Evolutionary conservation across 1,140 invertebrate species (phyloP), one percentile per base, ranked within the genome.

Genomic region (Rhizoglyphus robini): DNA sequence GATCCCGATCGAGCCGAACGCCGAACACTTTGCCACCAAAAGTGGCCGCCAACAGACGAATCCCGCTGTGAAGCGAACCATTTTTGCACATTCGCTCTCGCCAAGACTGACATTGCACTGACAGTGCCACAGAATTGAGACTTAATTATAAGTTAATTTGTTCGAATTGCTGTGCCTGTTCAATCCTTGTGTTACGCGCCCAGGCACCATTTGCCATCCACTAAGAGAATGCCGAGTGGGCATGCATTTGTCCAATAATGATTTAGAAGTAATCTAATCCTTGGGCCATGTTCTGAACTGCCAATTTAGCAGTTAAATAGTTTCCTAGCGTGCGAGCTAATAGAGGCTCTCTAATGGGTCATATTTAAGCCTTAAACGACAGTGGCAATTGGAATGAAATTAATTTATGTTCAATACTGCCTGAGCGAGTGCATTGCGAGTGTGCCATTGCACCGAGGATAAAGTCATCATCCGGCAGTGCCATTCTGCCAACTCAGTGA

Each of bases 301-400:
- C 51, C 51, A 54, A 54, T 54, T 54, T 54, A 54, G 51, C 51
- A 54, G 51, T 54, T 54, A 54, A 54, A 54, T 54, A 54, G 51
- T 54, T 54, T 54, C 51, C 51, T 54, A 54, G 51, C 51, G 51
- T 54, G 51, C 20, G 8, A 8, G 51, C 23, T 54, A 15, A 32
- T 54, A 25, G 51, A 5, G 8, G 51, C 51, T 8, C 23, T 15
- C 8, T 54, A 54, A 54, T 54, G 51, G 51, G 51, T 23, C 51
- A 54, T 54, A 27, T 54, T 54, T 54, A 54, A 54, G 51, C 51
- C 51, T 54, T 54, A 54, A 54, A 54, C 23, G 31, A 25, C 51
- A 54, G 8, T 54, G 8, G 51, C 51, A 8, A 5, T 54, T 54
- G 51, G 20, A 25, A 41, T 41, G 36, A 54, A 54, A 27, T 54